Conservation (phyloP, 2,113 vertebrate species). For the Muntiacus reevesi region DNA sequence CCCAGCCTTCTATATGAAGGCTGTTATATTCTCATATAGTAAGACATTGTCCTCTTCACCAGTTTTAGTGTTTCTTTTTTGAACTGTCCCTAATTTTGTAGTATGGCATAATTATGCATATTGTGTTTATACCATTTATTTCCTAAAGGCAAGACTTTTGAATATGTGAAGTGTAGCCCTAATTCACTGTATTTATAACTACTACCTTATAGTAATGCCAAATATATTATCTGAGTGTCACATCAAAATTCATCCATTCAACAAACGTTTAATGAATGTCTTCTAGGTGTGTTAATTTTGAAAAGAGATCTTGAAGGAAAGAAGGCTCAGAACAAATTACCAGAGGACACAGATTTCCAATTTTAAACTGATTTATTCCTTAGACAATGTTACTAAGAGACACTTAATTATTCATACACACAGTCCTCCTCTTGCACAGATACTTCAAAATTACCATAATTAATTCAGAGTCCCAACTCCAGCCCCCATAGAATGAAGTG, state of each 20-base stretch:
- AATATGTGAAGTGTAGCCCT: background rate
- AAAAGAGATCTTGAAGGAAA: constrained; percentile 49
- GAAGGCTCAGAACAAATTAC: constrained; percentile 61
- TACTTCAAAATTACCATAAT: constrained; percentile 58
- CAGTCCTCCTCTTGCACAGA: constrained; percentile 23
- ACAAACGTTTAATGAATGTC: constrained; percentile 50
- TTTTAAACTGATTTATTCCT: constrained; percentile 73
- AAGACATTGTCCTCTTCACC: background rate
- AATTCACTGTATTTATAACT: background rate
- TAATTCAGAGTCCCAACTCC: constrained; percentile 52
- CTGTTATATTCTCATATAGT: background rate
- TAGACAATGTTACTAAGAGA: constrained; percentile 61
- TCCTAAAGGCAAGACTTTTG: background rate
- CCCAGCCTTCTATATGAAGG: background rate
- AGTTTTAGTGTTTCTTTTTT: background rate
- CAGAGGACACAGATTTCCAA: constrained; percentile 63
- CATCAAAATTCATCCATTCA: constrained; percentile 59
- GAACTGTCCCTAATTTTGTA: background rate
- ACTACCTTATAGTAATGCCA: background rate
- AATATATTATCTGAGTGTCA: constrained; percentile 44
- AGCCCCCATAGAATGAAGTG: constrained; percentile 45
- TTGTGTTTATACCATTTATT: background rate
- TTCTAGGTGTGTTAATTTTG: constrained; percentile 65
- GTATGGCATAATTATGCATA: background rate
- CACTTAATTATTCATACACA: constrained; percentile 62